Conservation (phyloP, 2,113 vertebrate genomes). For the Protobothrops mucrosquamatus region DNA sequence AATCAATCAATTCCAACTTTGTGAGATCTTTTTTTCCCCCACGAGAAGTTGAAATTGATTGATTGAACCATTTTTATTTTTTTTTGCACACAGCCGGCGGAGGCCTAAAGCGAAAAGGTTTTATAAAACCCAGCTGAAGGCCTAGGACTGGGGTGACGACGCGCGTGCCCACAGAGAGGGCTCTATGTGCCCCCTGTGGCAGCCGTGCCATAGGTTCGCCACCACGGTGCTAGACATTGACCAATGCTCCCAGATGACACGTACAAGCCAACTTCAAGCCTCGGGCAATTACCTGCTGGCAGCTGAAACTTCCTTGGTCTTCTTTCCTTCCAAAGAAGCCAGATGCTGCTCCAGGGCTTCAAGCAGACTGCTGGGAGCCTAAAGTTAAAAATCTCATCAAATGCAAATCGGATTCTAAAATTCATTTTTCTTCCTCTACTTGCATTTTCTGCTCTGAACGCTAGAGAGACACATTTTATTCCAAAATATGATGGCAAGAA, state of each 20-base stretch:
- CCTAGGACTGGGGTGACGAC: too few species aligned
- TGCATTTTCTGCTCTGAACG: not conserved
- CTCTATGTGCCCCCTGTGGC: too few species aligned
- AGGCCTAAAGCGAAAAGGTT: too few species aligned
- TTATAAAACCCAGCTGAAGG: too few species aligned
- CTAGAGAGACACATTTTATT: not conserved
- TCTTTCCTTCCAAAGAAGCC: conserved; percentile 91
- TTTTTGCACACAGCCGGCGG: too few species aligned
- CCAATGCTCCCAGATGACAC: not conserved
- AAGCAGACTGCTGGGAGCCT: conserved; percentile 91
- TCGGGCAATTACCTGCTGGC: conserved; percentile 78
- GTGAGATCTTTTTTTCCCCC: too few species aligned
- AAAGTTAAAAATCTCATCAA: conserved; percentile 48
- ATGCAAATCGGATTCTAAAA: conserved; percentile 1
- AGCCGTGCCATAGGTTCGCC: too few species aligned
- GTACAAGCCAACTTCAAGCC: rapidly evolving
- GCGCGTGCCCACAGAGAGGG: too few species aligned
- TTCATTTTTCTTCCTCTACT: not conserved
- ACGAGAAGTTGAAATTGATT: too few species aligned
- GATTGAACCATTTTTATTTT: too few species aligned
- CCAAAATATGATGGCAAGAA: not conserved
- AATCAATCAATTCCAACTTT: too few species aligned
- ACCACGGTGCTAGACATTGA: not conserved
- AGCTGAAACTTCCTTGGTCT: conserved; percentile 82
- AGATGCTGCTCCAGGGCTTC: conserved; percentile 93